Base-by-base conservation (phyloP, 2,888 invertebrate genomes). In the Xylocampa areola region DNA sequence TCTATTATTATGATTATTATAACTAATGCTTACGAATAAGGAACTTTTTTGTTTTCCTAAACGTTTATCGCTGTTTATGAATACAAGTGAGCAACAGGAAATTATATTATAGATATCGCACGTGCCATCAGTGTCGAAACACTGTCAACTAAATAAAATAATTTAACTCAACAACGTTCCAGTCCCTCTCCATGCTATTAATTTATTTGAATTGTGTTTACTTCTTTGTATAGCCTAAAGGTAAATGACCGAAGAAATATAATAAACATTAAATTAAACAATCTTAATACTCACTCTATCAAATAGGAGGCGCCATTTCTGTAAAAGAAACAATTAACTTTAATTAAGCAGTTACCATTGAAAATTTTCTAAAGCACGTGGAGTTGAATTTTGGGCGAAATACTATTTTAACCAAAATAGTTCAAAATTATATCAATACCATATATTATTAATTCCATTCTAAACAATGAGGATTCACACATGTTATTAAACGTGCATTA, bases 291-390 rank as follows among this genome's bases (percentile, higher is more conserved):
- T 95, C 88, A 97, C 97, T 95, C 96, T 96, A 89, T 98, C 98
- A 85, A 98, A 98, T 64, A 98, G 95, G 65, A 96, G 95, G 73
- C 97, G 96, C 98, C 98, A 98, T 97, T 97, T 97, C 97, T 98
- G 95, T 63, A 95, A 95, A 85, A 82, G 79, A 16, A 47, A 30
- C 0, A 39, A 1, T 29, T 30, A 10, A 23, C 1, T 13, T 43
- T 35, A 33, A 13, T 39, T 33, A 17, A 2, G n/a, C 21, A 32
- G 7, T 10, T 0, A 50, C n/a, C 1, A 49, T 4, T 5, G 14
- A 11, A 37, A 25, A 25, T 25, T 25, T 8, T 8, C 2, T 4
- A 25, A 25, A 8, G 8, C 8, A n/a, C 25, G 2, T 8, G 8
- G 7, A 25, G 21, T 21, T 4, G 5, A 4, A 21, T 5, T 21